phyloP scores from a whole-genome alignment of 2,113 vertebrate genomes.

The Crotalus viridis region DNA sequence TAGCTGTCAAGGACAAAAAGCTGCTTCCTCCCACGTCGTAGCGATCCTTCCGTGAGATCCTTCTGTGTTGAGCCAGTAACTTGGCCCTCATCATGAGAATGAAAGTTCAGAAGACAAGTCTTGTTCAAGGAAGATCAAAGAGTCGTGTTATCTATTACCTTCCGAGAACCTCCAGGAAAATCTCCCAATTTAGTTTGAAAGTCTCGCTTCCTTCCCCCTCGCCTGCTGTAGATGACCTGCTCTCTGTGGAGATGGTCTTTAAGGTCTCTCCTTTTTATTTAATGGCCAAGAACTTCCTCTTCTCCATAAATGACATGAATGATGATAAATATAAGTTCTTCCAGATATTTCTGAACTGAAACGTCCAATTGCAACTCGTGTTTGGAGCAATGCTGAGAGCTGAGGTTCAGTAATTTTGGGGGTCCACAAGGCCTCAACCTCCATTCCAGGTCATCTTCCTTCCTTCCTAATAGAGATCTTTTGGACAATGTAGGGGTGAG shows the following conservation, averaged over 20 bases:
- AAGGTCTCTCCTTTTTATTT: neutral
- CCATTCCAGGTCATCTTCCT: neutral
- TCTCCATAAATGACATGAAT: neutral
- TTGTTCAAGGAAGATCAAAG: neutral
- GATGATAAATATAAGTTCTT: neutral
- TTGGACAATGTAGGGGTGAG: neutral
- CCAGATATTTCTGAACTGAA: neutral
- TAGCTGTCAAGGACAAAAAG: conserved; percentile 29
- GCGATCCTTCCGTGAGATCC: neutral
- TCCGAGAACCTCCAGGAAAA: neutral
- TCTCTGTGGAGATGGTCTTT: neutral
- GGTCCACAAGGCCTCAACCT: neutral
- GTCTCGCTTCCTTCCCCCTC: neutral
- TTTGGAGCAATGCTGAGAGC: neutral
- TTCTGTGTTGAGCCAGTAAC: conserved; percentile 29
- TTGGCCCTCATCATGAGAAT: conserved; percentile 21
- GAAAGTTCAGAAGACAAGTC: conserved; percentile 5
- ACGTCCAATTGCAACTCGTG: neutral
- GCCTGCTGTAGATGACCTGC: neutral
- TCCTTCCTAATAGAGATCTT: neutral
- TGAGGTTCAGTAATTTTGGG: neutral
- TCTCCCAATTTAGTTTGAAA: neutral
- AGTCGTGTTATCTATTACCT: neutral
- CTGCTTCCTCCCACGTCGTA: neutral
- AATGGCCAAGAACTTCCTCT: neutral